Conservation (phyloP, 2,797 vertebrate genomes). For the Holocentrus rufus region DNA sequence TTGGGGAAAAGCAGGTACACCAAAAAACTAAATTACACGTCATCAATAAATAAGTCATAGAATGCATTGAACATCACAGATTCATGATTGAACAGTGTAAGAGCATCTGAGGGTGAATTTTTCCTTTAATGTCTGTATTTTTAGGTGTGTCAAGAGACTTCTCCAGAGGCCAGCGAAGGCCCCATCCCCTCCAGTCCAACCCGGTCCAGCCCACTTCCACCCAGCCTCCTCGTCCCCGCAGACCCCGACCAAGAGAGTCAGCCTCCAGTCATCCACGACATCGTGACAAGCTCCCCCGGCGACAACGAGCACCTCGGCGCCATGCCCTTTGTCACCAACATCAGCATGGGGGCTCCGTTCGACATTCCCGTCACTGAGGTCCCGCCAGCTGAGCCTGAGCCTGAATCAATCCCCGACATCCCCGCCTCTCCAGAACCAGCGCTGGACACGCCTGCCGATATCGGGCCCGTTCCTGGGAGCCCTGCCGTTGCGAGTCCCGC, state of each 20-base stretch:
- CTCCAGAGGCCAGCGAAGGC: conserved; percentile 74
- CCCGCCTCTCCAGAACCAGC: conserved; percentile 26
- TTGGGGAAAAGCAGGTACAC: no score
- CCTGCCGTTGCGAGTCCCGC: conserved; percentile 29
- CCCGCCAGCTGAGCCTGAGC: conserved; percentile 35
- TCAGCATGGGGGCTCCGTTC: conserved; percentile 63
- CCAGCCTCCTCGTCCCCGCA: conserved; percentile 30
- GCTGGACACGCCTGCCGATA: conserved; percentile 52
- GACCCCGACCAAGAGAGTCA: conserved; percentile 79
- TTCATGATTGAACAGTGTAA: neutral
- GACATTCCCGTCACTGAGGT: conserved; percentile 58
- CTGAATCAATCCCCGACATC: conserved; percentile 33
- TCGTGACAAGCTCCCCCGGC: conserved; percentile 80
- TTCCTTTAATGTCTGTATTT: conserved; percentile 10
- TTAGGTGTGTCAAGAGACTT: conserved; percentile 83
- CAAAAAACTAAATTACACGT: no score
- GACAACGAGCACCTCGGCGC: conserved; percentile 78
- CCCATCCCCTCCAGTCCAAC: conserved; percentile 68
- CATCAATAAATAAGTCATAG: no score
- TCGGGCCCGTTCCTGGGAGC: conserved; percentile 21
- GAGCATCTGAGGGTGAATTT: neutral
- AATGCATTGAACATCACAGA: neutral
- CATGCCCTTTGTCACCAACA: conserved; percentile 78
- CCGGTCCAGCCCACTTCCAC: conserved; percentile 59
- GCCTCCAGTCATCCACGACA: conserved; percentile 82